A percentile compares a stretch with the other conserved stretches of the same genome.
Conservation (phyloP, 1,140 invertebrate genomes). For the Cydia strobilella region DNA sequence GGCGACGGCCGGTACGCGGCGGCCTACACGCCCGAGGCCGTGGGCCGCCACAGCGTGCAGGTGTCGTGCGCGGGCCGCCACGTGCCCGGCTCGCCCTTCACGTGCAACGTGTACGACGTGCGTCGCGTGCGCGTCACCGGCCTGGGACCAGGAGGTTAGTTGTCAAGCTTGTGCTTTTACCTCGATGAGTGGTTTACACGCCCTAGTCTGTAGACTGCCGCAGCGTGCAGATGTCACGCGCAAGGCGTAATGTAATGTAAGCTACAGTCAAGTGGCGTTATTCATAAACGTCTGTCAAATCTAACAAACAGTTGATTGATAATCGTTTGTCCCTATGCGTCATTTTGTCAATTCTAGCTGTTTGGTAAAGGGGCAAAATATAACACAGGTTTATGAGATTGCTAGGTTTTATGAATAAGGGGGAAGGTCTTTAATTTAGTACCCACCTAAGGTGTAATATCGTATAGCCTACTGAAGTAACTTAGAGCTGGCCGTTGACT, state of each 20-base stretch:
- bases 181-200: conserved; percentile 83
- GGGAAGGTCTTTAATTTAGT: too few relatives aligned
- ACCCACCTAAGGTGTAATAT: too few relatives aligned
- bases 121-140: conserved; percentile 91
- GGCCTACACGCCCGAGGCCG: conserved; percentile 90
- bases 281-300: too few relatives aligned
- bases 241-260: conserved; percentile 51
- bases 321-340: too few relatives aligned
- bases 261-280: too few relatives aligned
- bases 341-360: too few relatives aligned
- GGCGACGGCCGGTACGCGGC: conserved; percentile 85
- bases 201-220: conserved; percentile 93
- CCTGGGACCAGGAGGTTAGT: conserved; percentile 78
- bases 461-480: too few relatives aligned
- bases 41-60: conserved; percentile 91
- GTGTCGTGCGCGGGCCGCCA: conserved; percentile 90
- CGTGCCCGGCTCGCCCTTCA: conserved; percentile 94
- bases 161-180: neutral
- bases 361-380: conserved; percentile 80
- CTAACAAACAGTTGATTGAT: too few relatives aligned
- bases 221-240: conserved; percentile 89
- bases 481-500: too few relatives aligned
- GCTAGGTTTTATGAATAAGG: too few relatives aligned
- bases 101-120: conserved; percentile 96
- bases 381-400: too few relatives aligned